Evolutionary conservation across 2,888 invertebrate genomes (phyloP), one percentile per base, ranked within the genome.

Genomic region (Lamellibrachia satsuma): DNA sequence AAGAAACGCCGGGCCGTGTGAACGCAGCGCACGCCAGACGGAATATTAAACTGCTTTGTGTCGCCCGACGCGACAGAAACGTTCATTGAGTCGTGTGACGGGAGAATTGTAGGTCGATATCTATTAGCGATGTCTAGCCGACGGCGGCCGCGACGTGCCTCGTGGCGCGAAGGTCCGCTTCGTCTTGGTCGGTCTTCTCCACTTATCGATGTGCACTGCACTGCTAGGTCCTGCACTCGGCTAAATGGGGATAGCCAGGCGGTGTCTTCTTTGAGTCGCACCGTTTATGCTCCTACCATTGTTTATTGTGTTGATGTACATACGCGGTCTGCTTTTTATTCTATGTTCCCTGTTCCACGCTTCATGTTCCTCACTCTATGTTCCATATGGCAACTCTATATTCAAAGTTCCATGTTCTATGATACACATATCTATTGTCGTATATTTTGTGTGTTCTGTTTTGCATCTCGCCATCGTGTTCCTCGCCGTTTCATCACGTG

Each of bases 31-130:
- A 4, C 75, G 75, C 22, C 75, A 75, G 75, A 75, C 75, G 6
- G 75, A 75, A 75, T 75, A 75, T 75, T 75, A 75, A 75, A 75
- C 75, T 75, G 75, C 75, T 75, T 75, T 75, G 75, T 75, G 39
- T 75, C 75, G 75, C 15, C 22, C 75, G 75, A 75, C 75, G 75
- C 75, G 75, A 75, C 75, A 75, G 75, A 22, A 75, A 11, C n/a
- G 75, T n/a, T 6, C 75, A 22, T 75, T 75, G 22, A 75, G n/a
- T 75, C 75, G 75, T 22, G 75, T 75, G 75, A 22, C 75, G 75
- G 75, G 75, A 75, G 75, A 75, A 22, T 75, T 75, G 75, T 75
- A 22, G 15, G 75, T 75, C 75, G 75, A 75, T 75, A 75, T 75
- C 75, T 75, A 75, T 75, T 75, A 75, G 75, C 22, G 75, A 75